Base-by-base conservation (phyloP, 2,113 vertebrate genomes). In the Bos indicus region DNA sequence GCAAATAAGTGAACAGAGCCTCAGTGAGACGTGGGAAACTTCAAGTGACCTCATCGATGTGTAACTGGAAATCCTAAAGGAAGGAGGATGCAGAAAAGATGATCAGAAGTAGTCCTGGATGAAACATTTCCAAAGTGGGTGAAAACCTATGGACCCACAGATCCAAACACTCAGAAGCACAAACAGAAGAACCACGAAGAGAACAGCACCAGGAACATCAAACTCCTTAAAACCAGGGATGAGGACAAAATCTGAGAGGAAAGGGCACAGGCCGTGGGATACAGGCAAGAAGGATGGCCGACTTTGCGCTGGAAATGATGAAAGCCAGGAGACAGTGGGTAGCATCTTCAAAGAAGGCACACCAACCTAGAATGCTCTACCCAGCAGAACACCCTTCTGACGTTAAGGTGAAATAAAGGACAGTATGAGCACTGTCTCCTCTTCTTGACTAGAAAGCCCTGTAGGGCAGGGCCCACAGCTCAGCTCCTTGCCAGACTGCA, bases 221-320 rank as follows among this genome's bases (percentile, higher is more conserved):
- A 12, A 5, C 10, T 14, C 4, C 56, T 78, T 15, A 23, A 85
- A 54, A 25, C n/a, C 19, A 30, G 15, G 0, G 1, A 13, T 0
- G 15, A 25, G 15, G 52, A 30, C 17, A 40, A 30, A 3, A 15
- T 17, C 7, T 3, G 0, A 25, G n/a, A 28, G 60, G 3, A 1
- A 0, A 9, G 19, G n/a, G 21, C 48, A 4, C 30, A 0, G 1
- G 13, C 25, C 43, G 0, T 0, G 51, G 5, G 1, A 1, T 0
- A 0, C 1, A 7, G 17, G 15, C 0, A 0, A 21, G 56, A 1
- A 2, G 0, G 16, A 43, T 7, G 0, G 78, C 52, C 1, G 36
- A 36, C 33, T 14, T 9, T 2, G 12, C 3, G 0, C 5, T 1
- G 36, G 52, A 14, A 2, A 14, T 21, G 12, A 3, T 12, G 83